phyloP scores from a whole-genome alignment of 1,140 invertebrate species.

The Drosophila auraria region DNA sequence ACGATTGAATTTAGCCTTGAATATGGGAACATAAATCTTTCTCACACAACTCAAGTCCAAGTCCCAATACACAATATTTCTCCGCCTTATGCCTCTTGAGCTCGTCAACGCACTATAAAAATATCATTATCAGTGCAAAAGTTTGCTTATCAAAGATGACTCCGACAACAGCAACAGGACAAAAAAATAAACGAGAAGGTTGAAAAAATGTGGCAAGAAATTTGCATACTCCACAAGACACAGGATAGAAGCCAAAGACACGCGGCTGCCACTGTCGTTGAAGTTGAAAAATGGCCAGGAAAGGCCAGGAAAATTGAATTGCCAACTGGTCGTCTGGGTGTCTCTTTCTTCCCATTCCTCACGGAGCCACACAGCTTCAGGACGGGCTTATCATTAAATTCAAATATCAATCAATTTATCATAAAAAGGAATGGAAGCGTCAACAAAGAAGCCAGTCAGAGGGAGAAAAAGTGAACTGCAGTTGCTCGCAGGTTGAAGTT shows the following conservation, averaged over 20 bases:
- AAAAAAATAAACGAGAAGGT: constrained; percentile 35
- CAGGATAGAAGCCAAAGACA: constrained; percentile 36
- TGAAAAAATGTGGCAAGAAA: constrained; percentile 61
- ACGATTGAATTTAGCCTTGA: neutral
- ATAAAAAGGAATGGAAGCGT: constrained; percentile 54
- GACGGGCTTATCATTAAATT: constrained; percentile 76
- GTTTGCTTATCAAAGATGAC: constrained; percentile 70
- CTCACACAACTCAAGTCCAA: neutral
- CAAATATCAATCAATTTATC: constrained; percentile 84
- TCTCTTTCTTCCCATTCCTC: neutral
- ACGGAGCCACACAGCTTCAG: neutral
- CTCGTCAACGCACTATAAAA: constrained; percentile 83
- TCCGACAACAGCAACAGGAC: constrained; percentile 42
- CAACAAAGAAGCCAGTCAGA: constrained; percentile 39
- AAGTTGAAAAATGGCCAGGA: constrained; percentile 75
- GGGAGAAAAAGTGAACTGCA: constrained; percentile 6
- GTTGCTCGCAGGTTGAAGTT: constrained; percentile 10
- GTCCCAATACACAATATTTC: neutral
- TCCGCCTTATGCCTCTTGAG: constrained; percentile 56
- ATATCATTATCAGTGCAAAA: constrained; percentile 82
- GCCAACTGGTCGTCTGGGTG: constrained; percentile 56
- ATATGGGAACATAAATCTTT: constrained; percentile 1
- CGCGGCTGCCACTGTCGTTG: constrained; percentile 63
- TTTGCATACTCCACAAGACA: constrained; percentile 75
- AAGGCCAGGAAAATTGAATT: constrained; percentile 73